A percentile compares a stretch with the other conserved stretches of the same genome.
These are phyloP conservation scores for Habropoda laboriosa DNA, from an alignment of 1,140 invertebrate species.

Conservation along the genomic window DNA sequence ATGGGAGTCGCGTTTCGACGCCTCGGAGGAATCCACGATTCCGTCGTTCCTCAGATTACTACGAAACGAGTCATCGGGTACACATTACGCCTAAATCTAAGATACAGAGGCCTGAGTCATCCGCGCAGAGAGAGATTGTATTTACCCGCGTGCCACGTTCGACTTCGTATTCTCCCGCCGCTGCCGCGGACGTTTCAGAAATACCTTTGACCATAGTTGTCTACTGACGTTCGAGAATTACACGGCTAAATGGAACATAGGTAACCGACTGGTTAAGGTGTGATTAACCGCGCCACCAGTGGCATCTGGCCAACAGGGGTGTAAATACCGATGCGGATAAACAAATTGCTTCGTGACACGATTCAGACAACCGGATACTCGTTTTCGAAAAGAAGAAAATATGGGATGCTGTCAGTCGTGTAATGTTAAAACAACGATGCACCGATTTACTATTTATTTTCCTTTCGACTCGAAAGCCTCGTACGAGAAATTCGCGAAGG, in stretches of 20 bases:
- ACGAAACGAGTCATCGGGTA: conserved; percentile 65
- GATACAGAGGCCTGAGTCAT: conserved; percentile 66
- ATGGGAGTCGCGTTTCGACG: not conserved
- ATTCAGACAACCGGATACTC: not conserved
- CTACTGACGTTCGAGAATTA: conserved; percentile 1
- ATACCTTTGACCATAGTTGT: conserved; percentile 37
- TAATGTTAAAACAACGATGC: not conserved
- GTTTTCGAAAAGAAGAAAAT: not conserved
- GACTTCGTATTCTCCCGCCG: conserved; percentile 25
- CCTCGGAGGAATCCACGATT: conserved; percentile 11
- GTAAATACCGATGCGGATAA: not conserved
- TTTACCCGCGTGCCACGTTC: conserved; percentile 33
- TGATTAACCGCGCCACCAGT: not conserved
- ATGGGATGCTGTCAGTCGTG: not conserved
- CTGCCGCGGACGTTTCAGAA: conserved; percentile 29
- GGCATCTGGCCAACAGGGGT: not conserved
- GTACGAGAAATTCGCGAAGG: not conserved
- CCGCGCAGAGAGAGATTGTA: conserved; percentile 57
- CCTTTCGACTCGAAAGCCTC: no score
- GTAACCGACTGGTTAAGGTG: not conserved
- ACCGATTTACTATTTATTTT: no score
- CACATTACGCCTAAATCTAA: conserved; percentile 67
- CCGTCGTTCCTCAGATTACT: conserved; percentile 58
- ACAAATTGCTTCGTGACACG: not conserved
- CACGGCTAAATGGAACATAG: conserved; percentile 10